A percentile compares a stretch with the other conserved stretches of the same genome.
phyloP scores from a whole-genome alignment of 1,140 invertebrate species.

The Popillia japonica region DNA sequence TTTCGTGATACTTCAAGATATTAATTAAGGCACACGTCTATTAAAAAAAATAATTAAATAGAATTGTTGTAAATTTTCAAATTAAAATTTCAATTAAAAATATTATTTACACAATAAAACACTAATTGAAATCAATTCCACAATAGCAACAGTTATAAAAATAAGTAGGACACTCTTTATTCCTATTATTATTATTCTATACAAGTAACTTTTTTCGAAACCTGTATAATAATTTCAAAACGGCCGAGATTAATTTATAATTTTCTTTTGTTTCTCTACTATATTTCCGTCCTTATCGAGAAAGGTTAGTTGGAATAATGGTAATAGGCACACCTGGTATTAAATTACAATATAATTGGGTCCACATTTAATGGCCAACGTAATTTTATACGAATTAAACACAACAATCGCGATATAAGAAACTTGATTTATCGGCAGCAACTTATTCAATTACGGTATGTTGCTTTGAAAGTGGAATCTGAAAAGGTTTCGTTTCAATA shows the following conservation, averaged over 20 bases:
- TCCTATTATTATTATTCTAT: no score
- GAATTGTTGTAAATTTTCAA: no score
- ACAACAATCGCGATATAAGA: constrained; percentile 4
- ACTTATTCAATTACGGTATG: constrained; percentile 14
- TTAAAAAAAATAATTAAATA: not conserved
- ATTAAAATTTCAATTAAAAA: constrained; percentile 16
- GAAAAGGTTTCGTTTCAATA: constrained; percentile 16
- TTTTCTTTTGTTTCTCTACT: not conserved
- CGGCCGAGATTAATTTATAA: not conserved
- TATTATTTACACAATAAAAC: not conserved
- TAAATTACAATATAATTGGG: constrained; percentile 19
- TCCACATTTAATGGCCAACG: constrained; percentile 11
- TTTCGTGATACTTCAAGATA: not conserved
- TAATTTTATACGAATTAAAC: constrained; percentile 29
- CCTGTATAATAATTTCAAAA: not conserved
- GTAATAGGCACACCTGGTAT: constrained; percentile 4
- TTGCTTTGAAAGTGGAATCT: not conserved
- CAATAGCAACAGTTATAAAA: not conserved
- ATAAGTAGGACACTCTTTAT: not conserved
- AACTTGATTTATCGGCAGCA: constrained; percentile 20
- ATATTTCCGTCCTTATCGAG: not conserved
- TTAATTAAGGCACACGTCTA: not conserved
- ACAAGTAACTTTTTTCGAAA: no score
- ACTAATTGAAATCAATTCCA: not conserved
- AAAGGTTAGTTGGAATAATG: not conserved